These are phyloP conservation scores for Brachystomella parvula DNA, from an alignment of 1,140 invertebrate genomes.

Conservation along the genomic window DNA sequence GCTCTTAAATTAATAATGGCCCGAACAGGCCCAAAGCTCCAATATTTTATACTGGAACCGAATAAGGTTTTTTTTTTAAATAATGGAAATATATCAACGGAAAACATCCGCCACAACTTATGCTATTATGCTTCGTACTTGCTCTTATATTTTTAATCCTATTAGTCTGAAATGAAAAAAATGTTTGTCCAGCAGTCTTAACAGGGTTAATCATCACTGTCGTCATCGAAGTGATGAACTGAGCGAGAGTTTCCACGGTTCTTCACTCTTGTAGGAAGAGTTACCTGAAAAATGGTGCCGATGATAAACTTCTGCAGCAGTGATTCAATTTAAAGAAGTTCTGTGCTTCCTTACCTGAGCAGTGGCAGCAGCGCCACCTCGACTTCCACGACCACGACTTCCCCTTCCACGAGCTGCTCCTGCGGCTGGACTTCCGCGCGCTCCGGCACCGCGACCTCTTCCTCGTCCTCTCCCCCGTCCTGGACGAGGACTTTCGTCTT, in stretches of 20 bases:
- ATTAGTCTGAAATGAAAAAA: no score
- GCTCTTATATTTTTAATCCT: no score
- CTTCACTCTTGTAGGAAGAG: neutral
- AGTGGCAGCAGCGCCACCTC: neutral
- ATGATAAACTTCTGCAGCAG: neutral
- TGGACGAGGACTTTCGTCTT: neutral
- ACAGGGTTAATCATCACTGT: conserved; percentile 4
- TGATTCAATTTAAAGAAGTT: neutral
- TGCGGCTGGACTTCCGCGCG: neutral
- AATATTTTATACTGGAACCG: no score
- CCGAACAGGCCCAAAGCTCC: no score
- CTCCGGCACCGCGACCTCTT: neutral
- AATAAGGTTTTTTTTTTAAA: no score
- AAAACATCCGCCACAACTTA: no score
- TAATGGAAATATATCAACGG: no score
- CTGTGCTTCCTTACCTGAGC: neutral
- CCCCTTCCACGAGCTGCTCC: neutral
- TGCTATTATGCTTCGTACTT: no score
- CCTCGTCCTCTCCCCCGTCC: conserved; percentile 3
- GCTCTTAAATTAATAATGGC: no score
- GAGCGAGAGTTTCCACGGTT: neutral
- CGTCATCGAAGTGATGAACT: conserved; percentile 3
- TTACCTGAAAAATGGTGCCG: neutral
- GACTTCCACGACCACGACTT: neutral
- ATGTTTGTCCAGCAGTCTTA: no score